These are phyloP conservation scores for Choloepus didactylus DNA, from an alignment of 2,797 vertebrate genomes.

Conservation along the genomic window DNA sequence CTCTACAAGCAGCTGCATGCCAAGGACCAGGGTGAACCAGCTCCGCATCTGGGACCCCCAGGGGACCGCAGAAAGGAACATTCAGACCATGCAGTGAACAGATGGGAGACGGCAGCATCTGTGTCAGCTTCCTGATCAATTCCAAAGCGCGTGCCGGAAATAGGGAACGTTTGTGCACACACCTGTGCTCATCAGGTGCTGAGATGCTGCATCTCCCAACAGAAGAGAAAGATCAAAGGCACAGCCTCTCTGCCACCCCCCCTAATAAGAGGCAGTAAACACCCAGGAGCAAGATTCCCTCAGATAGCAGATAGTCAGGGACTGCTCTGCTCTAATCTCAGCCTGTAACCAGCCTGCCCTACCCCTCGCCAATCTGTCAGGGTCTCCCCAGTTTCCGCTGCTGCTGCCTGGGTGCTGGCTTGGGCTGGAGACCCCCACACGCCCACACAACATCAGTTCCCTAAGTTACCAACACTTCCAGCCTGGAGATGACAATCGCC, in stretches of 20 bases:
- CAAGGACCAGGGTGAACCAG: background rate
- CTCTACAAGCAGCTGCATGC: background rate
- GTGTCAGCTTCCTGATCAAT: background rate
- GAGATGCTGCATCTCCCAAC: background rate
- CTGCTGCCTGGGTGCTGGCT: accelerated
- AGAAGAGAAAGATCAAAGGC: constrained; percentile 1
- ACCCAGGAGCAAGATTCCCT: background rate
- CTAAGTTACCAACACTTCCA: background rate
- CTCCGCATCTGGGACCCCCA: background rate
- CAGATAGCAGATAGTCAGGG: background rate
- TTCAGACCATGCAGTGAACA: background rate
- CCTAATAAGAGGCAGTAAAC: background rate
- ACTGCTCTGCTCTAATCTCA: background rate
- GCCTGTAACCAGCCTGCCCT: background rate
- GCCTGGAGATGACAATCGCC: background rate
- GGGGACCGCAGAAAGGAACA: constrained; percentile 32
- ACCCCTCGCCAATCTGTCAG: background rate
- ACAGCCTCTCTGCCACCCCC: background rate
- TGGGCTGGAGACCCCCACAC: background rate
- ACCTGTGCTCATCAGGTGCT: constrained; percentile 41
- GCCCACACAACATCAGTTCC: accelerated
- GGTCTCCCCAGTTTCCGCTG: background rate
- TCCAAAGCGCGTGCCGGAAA: background rate
- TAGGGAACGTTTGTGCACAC: background rate
- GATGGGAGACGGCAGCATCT: constrained; percentile 55